These are phyloP conservation scores for Paracanthobrama guichenoti DNA, from an alignment of 2,113 vertebrate genomes.

Conservation along the genomic window DNA sequence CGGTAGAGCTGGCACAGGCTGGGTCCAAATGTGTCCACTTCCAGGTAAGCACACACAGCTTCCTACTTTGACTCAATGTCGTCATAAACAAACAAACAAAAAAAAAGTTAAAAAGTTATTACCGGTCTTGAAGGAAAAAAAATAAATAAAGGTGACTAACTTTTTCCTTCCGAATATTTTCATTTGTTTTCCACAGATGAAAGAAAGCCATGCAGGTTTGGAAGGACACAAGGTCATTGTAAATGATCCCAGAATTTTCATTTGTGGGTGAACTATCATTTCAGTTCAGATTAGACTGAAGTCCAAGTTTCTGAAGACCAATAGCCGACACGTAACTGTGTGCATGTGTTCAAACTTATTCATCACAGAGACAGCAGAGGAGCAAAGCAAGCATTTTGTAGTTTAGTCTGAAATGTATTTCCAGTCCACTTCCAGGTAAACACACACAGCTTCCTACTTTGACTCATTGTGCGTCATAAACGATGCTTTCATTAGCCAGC, in stretches of 20 bases:
- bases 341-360: not conserved
- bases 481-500: conserved; percentile 71
- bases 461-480: conserved; percentile 64
- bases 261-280: not conserved
- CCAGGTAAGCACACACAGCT: conserved; percentile 60
- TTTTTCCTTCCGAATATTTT: not conserved
- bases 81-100: conserved; percentile 57
- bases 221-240: not conserved
- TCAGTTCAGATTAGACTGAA: not conserved
- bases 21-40: conserved; percentile 65
- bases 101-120: too few relatives aligned
- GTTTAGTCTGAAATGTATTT: conserved; percentile 25
- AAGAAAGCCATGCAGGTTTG: not conserved
- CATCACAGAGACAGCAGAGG: not conserved
- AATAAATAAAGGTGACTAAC: too few relatives aligned
- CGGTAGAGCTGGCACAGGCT: not conserved
- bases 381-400: conserved; percentile 1
- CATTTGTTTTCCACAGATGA: not conserved
- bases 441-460: conserved; percentile 68
- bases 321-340: not conserved
- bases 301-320: not conserved
- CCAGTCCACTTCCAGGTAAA: conserved; percentile 64
- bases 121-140: too few relatives aligned
- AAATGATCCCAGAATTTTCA: not conserved
- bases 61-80: conserved; percentile 67